A percentile compares a stretch with the other conserved stretches of the same genome.
phyloP scores from a whole-genome alignment of 92 coral and sea anemone genomes.

The Parazoanthus darwini region DNA sequence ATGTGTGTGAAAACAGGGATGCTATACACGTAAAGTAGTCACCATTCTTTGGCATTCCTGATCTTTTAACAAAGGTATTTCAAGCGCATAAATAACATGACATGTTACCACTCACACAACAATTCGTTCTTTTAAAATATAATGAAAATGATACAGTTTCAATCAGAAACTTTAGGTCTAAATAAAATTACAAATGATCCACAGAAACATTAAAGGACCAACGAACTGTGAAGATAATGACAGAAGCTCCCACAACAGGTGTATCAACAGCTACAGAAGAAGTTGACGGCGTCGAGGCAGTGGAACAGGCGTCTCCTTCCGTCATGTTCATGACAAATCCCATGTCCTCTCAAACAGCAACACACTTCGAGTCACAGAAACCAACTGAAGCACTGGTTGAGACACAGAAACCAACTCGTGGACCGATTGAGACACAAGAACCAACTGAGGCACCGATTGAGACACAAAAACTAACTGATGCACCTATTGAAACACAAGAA shows the following conservation, averaged over 20 bases:
- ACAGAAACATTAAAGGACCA: constrained; percentile 26
- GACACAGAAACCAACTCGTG: background rate
- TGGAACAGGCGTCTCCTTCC: constrained; percentile 26
- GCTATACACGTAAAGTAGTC: background rate
- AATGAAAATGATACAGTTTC: background rate
- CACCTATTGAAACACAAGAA: background rate
- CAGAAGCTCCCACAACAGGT: constrained; percentile 25
- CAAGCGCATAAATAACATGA: background rate
- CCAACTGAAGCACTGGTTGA: background rate
- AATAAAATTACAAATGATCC: background rate
- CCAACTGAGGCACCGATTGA: background rate
- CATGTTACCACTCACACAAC: background rate
- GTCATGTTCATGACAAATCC: constrained; percentile 6
- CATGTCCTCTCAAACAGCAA: background rate
- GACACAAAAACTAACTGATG: background rate
- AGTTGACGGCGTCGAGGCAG: constrained; percentile 21
- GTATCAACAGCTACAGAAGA: background rate
- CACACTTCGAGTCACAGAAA: background rate
- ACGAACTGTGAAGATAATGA: constrained; percentile 27
- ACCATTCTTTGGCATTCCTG: background rate
- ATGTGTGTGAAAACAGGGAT: background rate
- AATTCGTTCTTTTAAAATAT: background rate
- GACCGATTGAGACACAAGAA: background rate
- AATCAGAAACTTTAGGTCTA: background rate
- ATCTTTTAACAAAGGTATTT: background rate